These are phyloP conservation scores for Drosophila saltans DNA, from an alignment of 1,140 invertebrate genomes.

Conservation along the genomic window DNA sequence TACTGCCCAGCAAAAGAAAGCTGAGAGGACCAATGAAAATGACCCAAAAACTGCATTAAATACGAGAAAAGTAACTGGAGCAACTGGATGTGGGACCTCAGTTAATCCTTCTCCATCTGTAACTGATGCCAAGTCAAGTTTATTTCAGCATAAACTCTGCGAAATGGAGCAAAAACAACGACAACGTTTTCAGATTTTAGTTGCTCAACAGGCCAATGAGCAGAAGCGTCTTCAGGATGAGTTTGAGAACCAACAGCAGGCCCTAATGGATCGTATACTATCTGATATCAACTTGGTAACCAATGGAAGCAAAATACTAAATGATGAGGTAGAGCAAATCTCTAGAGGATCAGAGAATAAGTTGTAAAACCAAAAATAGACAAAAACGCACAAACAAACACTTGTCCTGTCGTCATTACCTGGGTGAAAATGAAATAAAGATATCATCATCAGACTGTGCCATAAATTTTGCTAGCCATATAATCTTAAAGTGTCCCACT, in stretches of 20 bases:
- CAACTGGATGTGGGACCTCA: too few species aligned
- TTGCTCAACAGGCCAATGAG: constrained; percentile 43
- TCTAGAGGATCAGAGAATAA: too few species aligned
- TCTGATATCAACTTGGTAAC: constrained; percentile 11
- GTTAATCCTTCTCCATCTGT: not conserved
- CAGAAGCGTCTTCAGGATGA: constrained; percentile 45
- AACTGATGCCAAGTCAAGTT: not conserved
- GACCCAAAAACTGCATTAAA: not conserved
- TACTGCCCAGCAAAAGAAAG: constrained; percentile 2
- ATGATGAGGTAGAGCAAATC: not conserved
- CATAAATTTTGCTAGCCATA: constrained; percentile 27
- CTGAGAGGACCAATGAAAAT: not conserved
- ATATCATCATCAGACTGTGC: constrained; percentile 11
- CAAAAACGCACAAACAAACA: not conserved
- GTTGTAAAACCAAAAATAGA: too few species aligned
- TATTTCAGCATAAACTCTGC: constrained; percentile 3
- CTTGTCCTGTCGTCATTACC: not conserved
- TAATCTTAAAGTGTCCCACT: not conserved
- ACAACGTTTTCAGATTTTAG: constrained; percentile 28
- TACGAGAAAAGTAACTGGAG: too few species aligned
- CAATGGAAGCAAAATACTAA: not conserved
- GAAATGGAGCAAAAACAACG: constrained; percentile 31
- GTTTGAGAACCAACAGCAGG: constrained; percentile 43
- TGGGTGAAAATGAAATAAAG: constrained; percentile 4
- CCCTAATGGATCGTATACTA: constrained; percentile 41